Evolutionary conservation across 2,797 vertebrate genomes (phyloP).

Genomic region (Urophycis tenuis): DNA sequence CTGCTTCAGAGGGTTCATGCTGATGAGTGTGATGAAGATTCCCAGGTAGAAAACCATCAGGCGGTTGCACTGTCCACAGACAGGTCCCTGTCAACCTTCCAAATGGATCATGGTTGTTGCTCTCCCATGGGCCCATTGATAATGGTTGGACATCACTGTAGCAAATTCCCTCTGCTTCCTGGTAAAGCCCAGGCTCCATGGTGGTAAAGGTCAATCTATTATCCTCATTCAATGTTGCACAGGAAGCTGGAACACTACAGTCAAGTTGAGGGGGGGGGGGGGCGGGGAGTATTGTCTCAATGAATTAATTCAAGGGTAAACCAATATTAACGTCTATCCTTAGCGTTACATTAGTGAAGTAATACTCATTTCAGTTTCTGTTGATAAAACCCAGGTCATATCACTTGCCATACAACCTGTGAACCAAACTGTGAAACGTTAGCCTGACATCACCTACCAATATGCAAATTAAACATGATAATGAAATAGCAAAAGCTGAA

Average conservation of each 20-base stretch:
- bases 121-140: background rate
- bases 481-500: background rate
- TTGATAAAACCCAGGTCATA: background rate
- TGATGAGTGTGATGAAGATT: background rate
- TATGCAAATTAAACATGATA: background rate
- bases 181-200: background rate
- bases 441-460: no score
- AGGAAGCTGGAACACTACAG: no score
- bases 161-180: background rate
- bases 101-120: no score
- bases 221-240: background rate
- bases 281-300: background rate
- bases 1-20: background rate
- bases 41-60: background rate
- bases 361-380: background rate
- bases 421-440: no score
- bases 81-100: background rate
- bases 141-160: background rate
- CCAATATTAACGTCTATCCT: background rate
- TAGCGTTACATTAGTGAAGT: background rate
- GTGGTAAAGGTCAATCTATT: background rate
- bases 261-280: no score
- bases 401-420: no score
- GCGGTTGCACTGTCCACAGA: background rate
- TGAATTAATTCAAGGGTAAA: background rate